phyloP scores from a whole-genome alignment of 2,888 invertebrate genomes.

The Psylliodes chrysocephalus region DNA sequence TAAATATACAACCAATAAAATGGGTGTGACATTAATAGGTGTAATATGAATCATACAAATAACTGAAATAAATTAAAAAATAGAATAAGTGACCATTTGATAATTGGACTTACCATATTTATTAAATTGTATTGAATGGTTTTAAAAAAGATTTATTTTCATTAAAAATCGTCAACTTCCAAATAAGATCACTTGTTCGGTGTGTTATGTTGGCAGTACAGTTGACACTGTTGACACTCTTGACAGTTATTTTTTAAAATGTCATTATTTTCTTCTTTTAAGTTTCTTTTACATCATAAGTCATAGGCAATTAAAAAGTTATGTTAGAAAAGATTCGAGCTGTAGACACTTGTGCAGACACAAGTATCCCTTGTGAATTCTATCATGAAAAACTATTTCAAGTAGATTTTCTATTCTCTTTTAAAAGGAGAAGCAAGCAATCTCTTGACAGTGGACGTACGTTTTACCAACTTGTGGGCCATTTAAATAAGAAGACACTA shows the following conservation, averaged over 20 bases:
- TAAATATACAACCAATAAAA: slow-evolving; percentile 28
- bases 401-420: too few species aligned
- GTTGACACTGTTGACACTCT: slow-evolving; percentile 4
- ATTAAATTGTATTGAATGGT: slow-evolving; percentile 12
- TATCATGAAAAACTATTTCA: too few species aligned
- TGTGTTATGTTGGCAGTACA: slow-evolving; percentile 25
- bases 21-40: slow-evolving; percentile 32
- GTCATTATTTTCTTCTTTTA: not conserved
- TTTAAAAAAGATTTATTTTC: slow-evolving; percentile 25
- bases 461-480: too few species aligned
- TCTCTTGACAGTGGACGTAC: too few species aligned
- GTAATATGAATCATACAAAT: slow-evolving; percentile 6
- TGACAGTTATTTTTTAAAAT: not conserved
- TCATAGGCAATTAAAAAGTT: too few species aligned
- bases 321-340: too few species aligned
- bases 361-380: too few species aligned
- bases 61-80: slow-evolving; percentile 1
- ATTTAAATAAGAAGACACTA: too few species aligned
- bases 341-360: too few species aligned
- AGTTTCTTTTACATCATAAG: too few species aligned
- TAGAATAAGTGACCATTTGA: not conserved
- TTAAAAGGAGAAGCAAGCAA: too few species aligned
- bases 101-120: slow-evolving; percentile 24
- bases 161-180: slow-evolving; percentile 23
- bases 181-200: slow-evolving; percentile 18